Percentiles rank a stretch among this genome's conserved stretches.
Conservation (phyloP, 2,797 vertebrate genomes). For the Acrocephalus scirpaceus region DNA sequence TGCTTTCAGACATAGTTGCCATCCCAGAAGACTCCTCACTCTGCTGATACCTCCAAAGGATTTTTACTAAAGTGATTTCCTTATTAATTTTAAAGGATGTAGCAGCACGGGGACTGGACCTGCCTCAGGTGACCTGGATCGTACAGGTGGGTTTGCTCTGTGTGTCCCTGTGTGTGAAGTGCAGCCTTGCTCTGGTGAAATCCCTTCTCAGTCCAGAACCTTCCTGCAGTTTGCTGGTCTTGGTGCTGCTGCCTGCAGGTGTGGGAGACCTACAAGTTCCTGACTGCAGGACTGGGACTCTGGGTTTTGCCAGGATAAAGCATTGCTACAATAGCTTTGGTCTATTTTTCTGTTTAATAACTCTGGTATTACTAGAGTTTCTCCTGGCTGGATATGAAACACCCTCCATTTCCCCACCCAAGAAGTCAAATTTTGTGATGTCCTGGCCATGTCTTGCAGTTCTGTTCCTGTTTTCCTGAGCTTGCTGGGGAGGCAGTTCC, state of each 20-base stretch:
- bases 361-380: not conserved
- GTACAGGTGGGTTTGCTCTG: constrained; percentile 83
- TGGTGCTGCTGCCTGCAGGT: not conserved
- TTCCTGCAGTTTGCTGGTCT: not conserved
- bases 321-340: not conserved
- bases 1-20: not conserved
- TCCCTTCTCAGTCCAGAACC: not conserved
- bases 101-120: constrained; percentile 91
- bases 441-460: not conserved
- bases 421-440: not conserved
- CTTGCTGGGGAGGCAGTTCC: not conserved
- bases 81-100: constrained; percentile 84
- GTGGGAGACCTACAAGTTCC: not conserved
- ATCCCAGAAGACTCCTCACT: not conserved
- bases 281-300: not conserved
- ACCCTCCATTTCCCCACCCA: not conserved
- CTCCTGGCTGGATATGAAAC: not conserved
- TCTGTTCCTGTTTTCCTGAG: not conserved
- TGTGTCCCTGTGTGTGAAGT: not conserved
- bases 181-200: not conserved
- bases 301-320: not conserved
- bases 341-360: not conserved
- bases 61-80: constrained; percentile 19
- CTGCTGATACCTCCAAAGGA: not conserved
- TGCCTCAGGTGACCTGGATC: constrained; percentile 93